phyloP scores from a whole-genome alignment of 2,113 vertebrate genomes.

The Labeo rohita region DNA sequence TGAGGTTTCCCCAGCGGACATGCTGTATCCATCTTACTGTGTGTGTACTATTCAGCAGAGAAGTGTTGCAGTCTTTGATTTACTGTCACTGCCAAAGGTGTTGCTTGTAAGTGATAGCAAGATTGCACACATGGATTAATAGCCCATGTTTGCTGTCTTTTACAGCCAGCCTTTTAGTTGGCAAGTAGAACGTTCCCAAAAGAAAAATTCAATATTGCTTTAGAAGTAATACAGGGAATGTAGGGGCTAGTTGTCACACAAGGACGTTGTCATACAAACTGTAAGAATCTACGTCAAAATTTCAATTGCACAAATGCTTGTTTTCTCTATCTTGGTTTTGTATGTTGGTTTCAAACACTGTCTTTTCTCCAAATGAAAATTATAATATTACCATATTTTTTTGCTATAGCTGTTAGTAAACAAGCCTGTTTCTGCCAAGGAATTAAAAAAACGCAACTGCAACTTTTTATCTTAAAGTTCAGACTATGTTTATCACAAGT shows the following conservation, averaged over 20 bases:
- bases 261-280: background rate
- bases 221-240: background rate
- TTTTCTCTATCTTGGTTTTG: background rate
- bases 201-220: conserved; percentile 26
- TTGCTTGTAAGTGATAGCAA: conserved; percentile 22
- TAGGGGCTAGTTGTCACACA: background rate
- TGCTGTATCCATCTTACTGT: conserved; percentile 60
- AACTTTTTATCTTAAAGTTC: background rate
- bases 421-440: too few species aligned
- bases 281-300: background rate
- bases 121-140: conserved; percentile 38
- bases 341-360: background rate
- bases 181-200: background rate
- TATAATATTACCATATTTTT: background rate
- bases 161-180: conserved; percentile 31
- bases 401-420: too few species aligned
- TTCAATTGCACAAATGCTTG: background rate
- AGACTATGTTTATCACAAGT: too few species aligned
- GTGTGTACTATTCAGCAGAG: conserved; percentile 65
- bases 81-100: conserved; percentile 30
- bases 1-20: conserved; percentile 52
- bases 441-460: too few species aligned
- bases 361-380: background rate
- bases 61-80: conserved; percentile 67
- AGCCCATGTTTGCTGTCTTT: conserved; percentile 25